Evolutionary conservation across 2,113 vertebrate genomes (phyloP).

Genomic region (Onychostruthus taczanowskii): DNA sequence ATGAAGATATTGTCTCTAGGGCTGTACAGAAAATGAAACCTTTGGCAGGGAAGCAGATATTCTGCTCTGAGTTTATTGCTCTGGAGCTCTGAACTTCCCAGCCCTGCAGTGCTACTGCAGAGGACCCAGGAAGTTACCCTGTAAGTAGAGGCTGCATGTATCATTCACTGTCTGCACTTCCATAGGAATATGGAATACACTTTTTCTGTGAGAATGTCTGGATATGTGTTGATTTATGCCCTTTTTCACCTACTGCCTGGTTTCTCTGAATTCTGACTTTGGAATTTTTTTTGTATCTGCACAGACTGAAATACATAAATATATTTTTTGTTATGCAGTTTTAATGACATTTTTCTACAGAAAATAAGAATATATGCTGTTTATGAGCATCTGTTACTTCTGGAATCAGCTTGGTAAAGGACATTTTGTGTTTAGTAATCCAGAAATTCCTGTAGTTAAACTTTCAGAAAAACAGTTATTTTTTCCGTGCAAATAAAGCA

Average conservation of each 20-base stretch:
- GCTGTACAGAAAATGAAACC: background rate
- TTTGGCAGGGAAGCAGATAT: background rate
- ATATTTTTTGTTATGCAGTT: background rate
- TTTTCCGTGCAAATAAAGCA: conserved; percentile 20
- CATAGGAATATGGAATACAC: background rate
- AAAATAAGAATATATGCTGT: background rate
- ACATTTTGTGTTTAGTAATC: conserved; percentile 10
- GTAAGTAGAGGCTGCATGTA: background rate
- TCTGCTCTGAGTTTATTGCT: background rate
- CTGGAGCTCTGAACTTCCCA: background rate
- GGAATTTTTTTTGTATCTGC: background rate
- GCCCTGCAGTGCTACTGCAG: background rate
- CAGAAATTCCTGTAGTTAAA: conserved; percentile 7
- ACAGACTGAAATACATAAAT: background rate
- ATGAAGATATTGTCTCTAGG: background rate
- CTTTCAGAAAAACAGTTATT: conserved; percentile 12
- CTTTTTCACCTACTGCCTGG: background rate
- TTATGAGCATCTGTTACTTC: conserved; percentile 21
- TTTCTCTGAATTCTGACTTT: background rate
- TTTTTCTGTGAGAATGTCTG: background rate
- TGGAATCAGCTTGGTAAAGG: conserved; percentile 1
- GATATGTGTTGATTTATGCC: background rate
- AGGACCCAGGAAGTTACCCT: background rate
- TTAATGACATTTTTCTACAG: background rate
- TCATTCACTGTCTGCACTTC: background rate